A percentile compares a stretch with the other conserved stretches of the same genome.
These are phyloP conservation scores for Vesta saturnalis DNA, from an alignment of 2,888 invertebrate species.

Conservation along the genomic window DNA sequence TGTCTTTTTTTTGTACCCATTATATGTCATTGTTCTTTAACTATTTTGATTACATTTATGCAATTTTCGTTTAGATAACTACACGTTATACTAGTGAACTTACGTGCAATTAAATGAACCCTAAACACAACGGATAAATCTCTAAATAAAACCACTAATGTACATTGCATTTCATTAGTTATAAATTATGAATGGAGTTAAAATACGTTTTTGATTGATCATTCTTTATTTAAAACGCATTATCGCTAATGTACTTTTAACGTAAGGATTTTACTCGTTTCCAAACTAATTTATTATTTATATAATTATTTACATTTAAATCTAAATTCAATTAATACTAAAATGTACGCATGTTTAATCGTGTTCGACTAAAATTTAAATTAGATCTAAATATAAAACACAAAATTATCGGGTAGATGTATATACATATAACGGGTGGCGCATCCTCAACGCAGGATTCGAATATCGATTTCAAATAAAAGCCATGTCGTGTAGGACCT, in stretches of 20 bases:
- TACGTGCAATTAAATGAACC: conserved; percentile 21
- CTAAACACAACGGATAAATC: background rate
- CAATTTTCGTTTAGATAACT: conserved; percentile 37
- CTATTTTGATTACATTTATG: conserved; percentile 37
- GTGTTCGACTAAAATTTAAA: no score
- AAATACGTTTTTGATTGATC: conserved; percentile 34
- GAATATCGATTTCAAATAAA: no score
- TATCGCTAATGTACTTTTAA: conserved; percentile 8
- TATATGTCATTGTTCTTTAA: conserved; percentile 26
- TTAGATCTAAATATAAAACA: no score
- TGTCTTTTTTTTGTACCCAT: conserved; percentile 26
- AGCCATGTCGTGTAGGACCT: no score
- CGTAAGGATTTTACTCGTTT: background rate
- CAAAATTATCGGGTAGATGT: no score
- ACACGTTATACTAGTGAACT: conserved; percentile 18
- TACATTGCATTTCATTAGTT: conserved; percentile 11
- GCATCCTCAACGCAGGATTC: no score
- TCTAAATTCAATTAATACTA: conserved; percentile 4
- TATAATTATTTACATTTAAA: background rate
- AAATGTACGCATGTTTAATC: no score
- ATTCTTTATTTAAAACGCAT: conserved; percentile 29
- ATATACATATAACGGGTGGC: no score
- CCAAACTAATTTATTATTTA: background rate
- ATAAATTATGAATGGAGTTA: conserved; percentile 32
- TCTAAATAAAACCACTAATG: conserved; percentile 6